Base-by-base conservation (phyloP, 64 coral and sea anemone species). In the Stylophora pistillata region DNA sequence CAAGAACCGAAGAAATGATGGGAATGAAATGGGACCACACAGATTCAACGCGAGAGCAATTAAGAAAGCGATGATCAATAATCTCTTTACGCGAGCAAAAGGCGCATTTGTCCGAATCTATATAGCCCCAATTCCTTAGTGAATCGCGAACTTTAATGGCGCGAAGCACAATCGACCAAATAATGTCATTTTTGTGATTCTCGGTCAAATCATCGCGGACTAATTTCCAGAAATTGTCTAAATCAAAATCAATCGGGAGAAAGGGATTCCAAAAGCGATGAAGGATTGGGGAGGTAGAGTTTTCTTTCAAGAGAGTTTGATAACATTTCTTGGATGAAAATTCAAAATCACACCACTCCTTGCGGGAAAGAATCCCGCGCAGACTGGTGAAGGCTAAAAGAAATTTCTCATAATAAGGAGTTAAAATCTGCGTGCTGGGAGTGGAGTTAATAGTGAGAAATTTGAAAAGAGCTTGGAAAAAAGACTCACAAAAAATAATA, bases 61-160 rank as follows among this genome's bases (percentile, higher is more conserved):
- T 79, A 0, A 79, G 0, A 59, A 79, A 79, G 18, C 55, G 30
- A 15, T 79, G 77, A 59, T 79, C 77, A 79, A 79, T 79, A 14
- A 56, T 59, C 27, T 34, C 29, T 1, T 15, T 10, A 0, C 56
- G 6, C 15, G 23, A 15, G 28, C 77, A 79, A 2, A 17, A 27
- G 1, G 77, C 55, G 6, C 77, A 79, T 30, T 5, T 0, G 18
- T 28, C 55, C 15, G 77, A 79, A 17, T 55, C 12, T 2, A 79
- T 79, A 5, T 32, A n/a, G 60, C 75, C 75, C 53, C 75, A 27
- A 13, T 27, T 56, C 2, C 25, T 55, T 1, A 78, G 21, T 11
- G 53, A 78, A 56, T 78, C 75, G 2, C 75, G 21, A 0, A 78
- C 75, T 5, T 78, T 78, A 0, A 78, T 11, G 0, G 7, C 75